Base-by-base conservation (phyloP, 2,113 vertebrate genomes). In the Ellobius talpinus region DNA sequence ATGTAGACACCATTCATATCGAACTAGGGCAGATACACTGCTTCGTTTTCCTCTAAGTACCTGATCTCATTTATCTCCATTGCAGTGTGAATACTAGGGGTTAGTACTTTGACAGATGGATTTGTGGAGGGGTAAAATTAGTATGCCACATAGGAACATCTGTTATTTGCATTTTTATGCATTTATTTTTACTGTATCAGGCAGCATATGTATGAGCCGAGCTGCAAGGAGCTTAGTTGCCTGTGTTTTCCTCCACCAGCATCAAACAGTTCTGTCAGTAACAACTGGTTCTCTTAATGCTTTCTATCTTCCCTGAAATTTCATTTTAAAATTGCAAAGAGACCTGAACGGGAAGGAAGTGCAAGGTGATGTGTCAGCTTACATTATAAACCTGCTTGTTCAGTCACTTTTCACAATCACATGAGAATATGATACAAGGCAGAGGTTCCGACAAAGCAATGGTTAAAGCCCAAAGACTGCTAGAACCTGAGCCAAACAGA, bases 261-360 rank as follows among this genome's bases (percentile, higher is more conserved):
- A 63, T 93, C 39, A 39, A 36, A 72, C 52, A 63, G 36, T 90
- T 68, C 68, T 90, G n/a, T 72, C 1, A 0, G 36, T 4, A 76
- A 31, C 21, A 91, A 90, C 85, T 79, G 82, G 17, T 78, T 91
- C 11, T 47, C 79, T 89, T 78, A 74, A 95, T 29, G 36, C 52
- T 79, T 88, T 77, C 21, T 73, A 33, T 87, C 63, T 77, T 39
- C 58, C 50, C 10, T 77, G 42, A 84, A 63, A 88, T n/a, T 95
- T 63, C 79, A 61, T 45, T 95, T 90, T 68, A 74, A 93, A 39
- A 86, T 1, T 95, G n/a, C 19, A 70, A 89, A 91, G 45, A 97
- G 24, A 6, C 26, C 1, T 39, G 39, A 58, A 24, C 58, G 24
- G 39, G 45, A 94, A 50, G 17, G 76, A n/a, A 90, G 7, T 42